A percentile compares a stretch with the other conserved stretches of the same genome.
Evolutionary conservation across 2,797 vertebrate species (phyloP).

Genomic region (Gymnocypris eckloni): DNA sequence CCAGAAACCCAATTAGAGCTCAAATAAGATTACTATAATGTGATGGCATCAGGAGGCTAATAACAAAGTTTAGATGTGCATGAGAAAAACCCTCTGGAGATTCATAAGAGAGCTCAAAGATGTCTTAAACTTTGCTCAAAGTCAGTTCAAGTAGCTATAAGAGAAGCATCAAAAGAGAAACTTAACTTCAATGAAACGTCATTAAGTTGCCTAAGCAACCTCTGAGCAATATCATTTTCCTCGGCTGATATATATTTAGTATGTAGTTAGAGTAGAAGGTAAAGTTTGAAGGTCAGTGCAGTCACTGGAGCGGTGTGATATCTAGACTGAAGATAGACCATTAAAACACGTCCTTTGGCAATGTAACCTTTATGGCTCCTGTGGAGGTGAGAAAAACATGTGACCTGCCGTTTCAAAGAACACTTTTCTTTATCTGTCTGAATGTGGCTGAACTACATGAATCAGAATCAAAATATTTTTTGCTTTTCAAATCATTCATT

Average conservation of each 20-base stretch:
- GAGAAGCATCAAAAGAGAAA: not conserved
- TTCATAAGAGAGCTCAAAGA: not conserved
- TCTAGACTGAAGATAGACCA: slow-evolving; percentile 51
- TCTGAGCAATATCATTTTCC: not conserved
- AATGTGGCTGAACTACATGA: slow-evolving; percentile 47
- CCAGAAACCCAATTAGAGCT: slow-evolving; percentile 65
- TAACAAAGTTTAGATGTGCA: slow-evolving; percentile 52
- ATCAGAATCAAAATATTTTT: not conserved
- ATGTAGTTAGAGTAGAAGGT: slow-evolving; percentile 27
- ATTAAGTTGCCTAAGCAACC: slow-evolving; percentile 1
- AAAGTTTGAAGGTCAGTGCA: slow-evolving; percentile 55
- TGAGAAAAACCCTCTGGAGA: slow-evolving; percentile 6
- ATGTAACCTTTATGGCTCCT: slow-evolving; percentile 61
- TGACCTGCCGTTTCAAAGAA: slow-evolving; percentile 70
- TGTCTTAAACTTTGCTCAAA: not conserved
- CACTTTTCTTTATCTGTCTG: slow-evolving; percentile 63
- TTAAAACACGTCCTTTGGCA: slow-evolving; percentile 62
- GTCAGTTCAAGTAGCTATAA: not conserved
- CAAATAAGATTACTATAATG: slow-evolving; percentile 66
- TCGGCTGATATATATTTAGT: slow-evolving; percentile 14
- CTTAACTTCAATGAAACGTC: slow-evolving; percentile 9
- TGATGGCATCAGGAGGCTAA: slow-evolving; percentile 58
- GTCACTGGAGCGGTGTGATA: slow-evolving; percentile 46
- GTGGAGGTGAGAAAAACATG: slow-evolving; percentile 70
- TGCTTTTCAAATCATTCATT: slow-evolving; percentile 9